Conservation (phyloP, 2,113 vertebrate species). For the Microtus ochrogaster region DNA sequence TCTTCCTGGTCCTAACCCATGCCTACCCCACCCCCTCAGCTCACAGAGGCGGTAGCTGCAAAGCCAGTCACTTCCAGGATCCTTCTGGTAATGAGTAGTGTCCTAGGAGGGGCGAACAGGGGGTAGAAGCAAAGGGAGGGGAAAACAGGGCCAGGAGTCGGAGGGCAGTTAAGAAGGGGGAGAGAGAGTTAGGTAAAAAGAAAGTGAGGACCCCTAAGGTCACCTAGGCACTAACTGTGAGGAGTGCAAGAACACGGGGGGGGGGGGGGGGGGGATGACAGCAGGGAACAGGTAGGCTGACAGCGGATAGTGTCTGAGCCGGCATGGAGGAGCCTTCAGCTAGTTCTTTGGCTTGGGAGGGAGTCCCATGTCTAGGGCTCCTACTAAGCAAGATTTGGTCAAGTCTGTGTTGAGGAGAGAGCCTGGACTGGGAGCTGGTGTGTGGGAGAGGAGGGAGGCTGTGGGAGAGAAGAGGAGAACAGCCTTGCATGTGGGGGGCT, state of each 20-base stretch:
- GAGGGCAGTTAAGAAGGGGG: neutral
- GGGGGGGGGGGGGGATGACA: neutral
- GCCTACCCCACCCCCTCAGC: conserved; percentile 31
- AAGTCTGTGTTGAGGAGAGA: conserved; percentile 31
- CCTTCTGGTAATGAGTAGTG: conserved; percentile 31
- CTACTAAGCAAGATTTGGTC: neutral
- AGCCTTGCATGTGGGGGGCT: conserved; percentile 36
- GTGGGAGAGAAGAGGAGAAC: conserved; percentile 34
- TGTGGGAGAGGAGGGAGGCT: conserved; percentile 49
- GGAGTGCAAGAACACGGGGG: neutral
- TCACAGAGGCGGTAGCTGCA: conserved; percentile 47
- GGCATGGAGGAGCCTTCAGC: neutral
- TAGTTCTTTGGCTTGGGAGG: neutral
- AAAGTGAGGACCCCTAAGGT: conserved; percentile 26
- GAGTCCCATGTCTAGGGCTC: neutral
- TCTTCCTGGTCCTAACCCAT: conserved; percentile 34
- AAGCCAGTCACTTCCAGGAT: conserved; percentile 57
- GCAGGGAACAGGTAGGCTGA: neutral
- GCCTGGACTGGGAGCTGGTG: neutral
- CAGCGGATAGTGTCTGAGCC: neutral
- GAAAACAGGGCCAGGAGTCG: conserved; percentile 16
- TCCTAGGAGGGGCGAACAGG: neutral
- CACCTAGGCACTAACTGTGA: neutral
- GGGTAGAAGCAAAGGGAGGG: neutral
- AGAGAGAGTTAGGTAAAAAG: conserved; percentile 12